phyloP scores from a whole-genome alignment of 1,140 invertebrate genomes.

The Adoxophyes honmai region DNA sequence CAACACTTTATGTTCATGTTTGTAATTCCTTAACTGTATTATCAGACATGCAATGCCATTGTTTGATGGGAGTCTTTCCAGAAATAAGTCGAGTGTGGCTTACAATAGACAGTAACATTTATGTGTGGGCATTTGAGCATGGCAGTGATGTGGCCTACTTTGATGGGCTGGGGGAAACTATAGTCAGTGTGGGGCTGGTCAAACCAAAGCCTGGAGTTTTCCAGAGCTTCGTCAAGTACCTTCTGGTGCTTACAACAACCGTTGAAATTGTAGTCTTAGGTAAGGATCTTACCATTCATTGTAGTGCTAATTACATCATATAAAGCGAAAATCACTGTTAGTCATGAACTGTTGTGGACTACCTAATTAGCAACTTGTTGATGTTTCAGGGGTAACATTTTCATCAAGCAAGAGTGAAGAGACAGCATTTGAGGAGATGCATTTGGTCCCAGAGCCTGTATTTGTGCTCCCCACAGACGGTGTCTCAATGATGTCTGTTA shows the following conservation, averaged over 20 bases:
- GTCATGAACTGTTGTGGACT: no score
- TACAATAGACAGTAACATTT: constrained; percentile 98
- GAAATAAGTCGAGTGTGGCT: constrained; percentile 98
- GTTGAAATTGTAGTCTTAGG: constrained; percentile 95
- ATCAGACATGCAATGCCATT: constrained; percentile 94
- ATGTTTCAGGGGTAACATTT: constrained; percentile 74
- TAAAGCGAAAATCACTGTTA: no score
- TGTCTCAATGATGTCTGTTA: constrained; percentile 89
- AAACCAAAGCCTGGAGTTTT: constrained; percentile 92
- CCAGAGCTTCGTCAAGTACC: constrained; percentile 93
- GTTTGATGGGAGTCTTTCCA: constrained; percentile 97
- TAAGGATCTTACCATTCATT: constrained; percentile 77
- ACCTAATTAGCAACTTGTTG: no score
- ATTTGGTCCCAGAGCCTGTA: constrained; percentile 94
- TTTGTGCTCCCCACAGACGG: constrained; percentile 96
- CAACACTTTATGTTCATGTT: no score
- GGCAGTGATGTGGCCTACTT: constrained; percentile 94
- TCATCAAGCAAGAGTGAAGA: constrained; percentile 67
- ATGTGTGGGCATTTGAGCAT: constrained; percentile 96
- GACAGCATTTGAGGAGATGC: constrained; percentile 86
- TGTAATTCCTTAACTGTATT: constrained; percentile 29
- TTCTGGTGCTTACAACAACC: constrained; percentile 93
- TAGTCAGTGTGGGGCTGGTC: constrained; percentile 91
- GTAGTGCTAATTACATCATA: no score
- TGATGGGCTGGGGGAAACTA: constrained; percentile 94